Conservation (phyloP, 1,140 invertebrate genomes). For the Drosophila ficusphila region DNA sequence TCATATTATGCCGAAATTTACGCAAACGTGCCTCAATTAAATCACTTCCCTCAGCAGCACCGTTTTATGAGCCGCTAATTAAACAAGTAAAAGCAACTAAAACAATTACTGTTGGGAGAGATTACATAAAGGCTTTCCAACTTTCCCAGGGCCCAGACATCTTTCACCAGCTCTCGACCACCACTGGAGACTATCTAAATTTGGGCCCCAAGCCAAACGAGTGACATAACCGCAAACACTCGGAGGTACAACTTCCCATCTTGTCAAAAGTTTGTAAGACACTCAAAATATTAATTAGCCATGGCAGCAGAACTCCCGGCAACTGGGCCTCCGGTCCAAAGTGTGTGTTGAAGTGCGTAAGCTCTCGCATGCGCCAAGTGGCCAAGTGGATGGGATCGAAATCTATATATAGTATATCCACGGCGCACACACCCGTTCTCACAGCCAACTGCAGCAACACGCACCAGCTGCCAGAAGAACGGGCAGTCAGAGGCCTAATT, state of each 20-base stretch:
- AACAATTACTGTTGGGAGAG: constrained; percentile 4
- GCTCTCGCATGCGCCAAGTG: constrained; percentile 43
- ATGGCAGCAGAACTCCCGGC: constrained; percentile 40
- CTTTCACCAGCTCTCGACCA: constrained; percentile 41
- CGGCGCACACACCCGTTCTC: constrained; percentile 14
- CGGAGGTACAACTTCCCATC: constrained; percentile 10
- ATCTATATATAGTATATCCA: constrained; percentile 7
- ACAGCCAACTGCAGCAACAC: constrained; percentile 60
- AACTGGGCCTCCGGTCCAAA: constrained; percentile 51
- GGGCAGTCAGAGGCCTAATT: constrained; percentile 37
- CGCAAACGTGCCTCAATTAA: constrained; percentile 30
- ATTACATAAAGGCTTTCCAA: constrained; percentile 50
- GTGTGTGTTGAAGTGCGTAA: constrained; percentile 77
- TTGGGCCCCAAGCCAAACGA: constrained; percentile 17
- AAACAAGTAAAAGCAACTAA: constrained; percentile 48
- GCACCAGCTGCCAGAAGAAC: constrained; percentile 47
- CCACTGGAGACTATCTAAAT: constrained; percentile 38
- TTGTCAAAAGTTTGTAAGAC: constrained; percentile 45
- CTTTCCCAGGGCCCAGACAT: constrained; percentile 50
- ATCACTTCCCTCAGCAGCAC: constrained; percentile 34
- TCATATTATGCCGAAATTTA: constrained; percentile 31
- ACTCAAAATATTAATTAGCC: constrained; percentile 79
- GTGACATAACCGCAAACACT: constrained; percentile 63
- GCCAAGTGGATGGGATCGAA: constrained; percentile 10
- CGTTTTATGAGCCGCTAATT: constrained; percentile 55